Conservation (phyloP, 2,888 invertebrate species). For the Drosophila nr. medialis region DNA sequence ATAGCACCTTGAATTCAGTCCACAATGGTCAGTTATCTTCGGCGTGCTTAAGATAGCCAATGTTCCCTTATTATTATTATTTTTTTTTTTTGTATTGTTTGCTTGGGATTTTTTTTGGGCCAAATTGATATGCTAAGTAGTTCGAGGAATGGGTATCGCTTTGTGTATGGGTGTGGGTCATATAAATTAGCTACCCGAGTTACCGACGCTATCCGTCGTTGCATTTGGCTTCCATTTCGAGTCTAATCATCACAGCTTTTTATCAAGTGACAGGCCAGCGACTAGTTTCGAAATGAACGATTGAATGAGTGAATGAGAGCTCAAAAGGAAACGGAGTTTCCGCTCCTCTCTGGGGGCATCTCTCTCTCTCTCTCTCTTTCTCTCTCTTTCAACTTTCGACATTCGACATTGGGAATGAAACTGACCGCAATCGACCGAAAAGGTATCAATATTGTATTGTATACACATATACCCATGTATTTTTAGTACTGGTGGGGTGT, state of each 20-base stretch:
- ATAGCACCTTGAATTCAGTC: not conserved
- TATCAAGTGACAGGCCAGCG: slow-evolving; percentile 62
- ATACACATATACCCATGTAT: not conserved
- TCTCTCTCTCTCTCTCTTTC: not conserved
- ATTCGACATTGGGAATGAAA: slow-evolving; percentile 28
- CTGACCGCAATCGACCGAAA: slow-evolving; percentile 10
- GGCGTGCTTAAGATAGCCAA: not conserved
- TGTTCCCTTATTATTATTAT: slow-evolving; percentile 17
- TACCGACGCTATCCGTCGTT: slow-evolving; percentile 22
- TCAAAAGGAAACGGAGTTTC: slow-evolving; percentile 52
- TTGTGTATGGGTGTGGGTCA: not conserved
- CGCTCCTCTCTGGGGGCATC: slow-evolving; percentile 18
- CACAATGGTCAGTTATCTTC: not conserved
- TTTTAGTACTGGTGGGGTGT: not conserved
- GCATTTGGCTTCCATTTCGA: slow-evolving; percentile 47
- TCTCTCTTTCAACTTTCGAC: not conserved
- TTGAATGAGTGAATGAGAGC: not conserved
- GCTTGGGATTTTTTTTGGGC: slow-evolving; percentile 39
- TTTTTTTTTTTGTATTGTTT: slow-evolving; percentile 8
- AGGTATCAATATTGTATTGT: slow-evolving; percentile 15
- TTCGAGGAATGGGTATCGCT: slow-evolving; percentile 6
- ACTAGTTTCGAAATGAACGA: slow-evolving; percentile 59
- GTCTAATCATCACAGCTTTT: slow-evolving; percentile 74
- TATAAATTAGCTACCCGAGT: slow-evolving; percentile 62
- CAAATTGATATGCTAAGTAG: slow-evolving; percentile 75